Evolutionary conservation across 2,797 vertebrate genomes (phyloP).

Genomic region (Heterohyrax brucei): DNA sequence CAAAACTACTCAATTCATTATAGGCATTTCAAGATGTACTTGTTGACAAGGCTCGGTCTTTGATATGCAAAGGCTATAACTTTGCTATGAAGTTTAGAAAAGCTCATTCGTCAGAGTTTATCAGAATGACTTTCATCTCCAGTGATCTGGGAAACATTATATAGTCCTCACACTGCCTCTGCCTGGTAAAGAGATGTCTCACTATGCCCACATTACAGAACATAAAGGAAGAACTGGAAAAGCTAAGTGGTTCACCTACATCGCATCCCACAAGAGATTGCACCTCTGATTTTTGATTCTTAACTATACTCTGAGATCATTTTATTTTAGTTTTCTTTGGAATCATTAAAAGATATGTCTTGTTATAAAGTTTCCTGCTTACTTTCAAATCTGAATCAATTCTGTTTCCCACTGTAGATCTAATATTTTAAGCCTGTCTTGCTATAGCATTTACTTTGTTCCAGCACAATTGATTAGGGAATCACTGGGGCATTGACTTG

Average conservation of each 20-base stretch:
- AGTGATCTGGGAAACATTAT: background rate
- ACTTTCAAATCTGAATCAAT: slow-evolving; percentile 27
- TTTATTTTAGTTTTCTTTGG: slow-evolving; percentile 48
- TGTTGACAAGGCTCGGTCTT: slow-evolving; percentile 50
- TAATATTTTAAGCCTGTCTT: background rate
- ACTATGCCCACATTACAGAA: slow-evolving; percentile 21
- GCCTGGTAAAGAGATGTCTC: background rate
- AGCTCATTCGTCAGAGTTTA: slow-evolving; percentile 51
- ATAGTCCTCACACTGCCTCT: background rate
- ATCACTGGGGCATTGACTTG: background rate
- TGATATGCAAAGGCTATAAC: slow-evolving; percentile 38
- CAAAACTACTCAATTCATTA: slow-evolving; percentile 66
- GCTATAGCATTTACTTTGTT: background rate
- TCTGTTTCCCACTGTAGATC: slow-evolving; percentile 13
- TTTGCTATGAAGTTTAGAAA: slow-evolving; percentile 47
- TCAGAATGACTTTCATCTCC: slow-evolving; percentile 45
- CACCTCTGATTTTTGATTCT: background rate
- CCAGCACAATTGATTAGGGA: background rate
- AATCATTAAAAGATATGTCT: slow-evolving; percentile 29
- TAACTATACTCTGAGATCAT: background rate
- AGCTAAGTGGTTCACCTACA: slow-evolving; percentile 2
- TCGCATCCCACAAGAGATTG: background rate
- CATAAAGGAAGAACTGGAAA: background rate
- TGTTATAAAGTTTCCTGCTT: slow-evolving; percentile 43
- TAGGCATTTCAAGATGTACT: slow-evolving; percentile 39